phyloP scores from a whole-genome alignment of 2,888 invertebrate genomes.

The Nephrotoma flavescens region DNA sequence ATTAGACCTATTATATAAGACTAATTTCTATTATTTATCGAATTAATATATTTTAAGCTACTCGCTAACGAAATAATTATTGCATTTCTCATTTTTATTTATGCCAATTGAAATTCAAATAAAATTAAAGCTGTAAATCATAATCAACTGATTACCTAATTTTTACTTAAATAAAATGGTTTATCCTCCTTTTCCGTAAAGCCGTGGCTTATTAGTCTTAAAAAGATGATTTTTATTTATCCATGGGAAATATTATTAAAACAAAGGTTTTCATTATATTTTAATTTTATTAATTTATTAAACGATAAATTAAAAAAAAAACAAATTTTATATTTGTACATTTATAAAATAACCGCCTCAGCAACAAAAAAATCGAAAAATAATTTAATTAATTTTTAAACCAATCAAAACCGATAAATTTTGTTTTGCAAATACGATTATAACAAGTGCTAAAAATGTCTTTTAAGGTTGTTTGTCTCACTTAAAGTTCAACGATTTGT shows the following conservation, averaged over 20 bases:
- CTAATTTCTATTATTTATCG: neutral
- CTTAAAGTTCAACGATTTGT: too few relatives aligned
- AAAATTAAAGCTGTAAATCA: neutral
- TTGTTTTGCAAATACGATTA: neutral
- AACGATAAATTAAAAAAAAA: neutral
- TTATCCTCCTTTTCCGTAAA: too few relatives aligned
- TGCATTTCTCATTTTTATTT: neutral
- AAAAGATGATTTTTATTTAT: too few relatives aligned
- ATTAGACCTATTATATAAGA: neutral
- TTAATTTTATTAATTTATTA: neutral
- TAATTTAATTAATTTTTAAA: neutral
- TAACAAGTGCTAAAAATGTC: neutral
- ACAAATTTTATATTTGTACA: too few relatives aligned
- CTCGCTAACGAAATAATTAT: neutral
- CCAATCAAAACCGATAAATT: neutral
- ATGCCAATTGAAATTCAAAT: neutral
- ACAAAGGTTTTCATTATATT: too few relatives aligned
- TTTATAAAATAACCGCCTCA: too few relatives aligned
- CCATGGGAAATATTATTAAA: too few relatives aligned
- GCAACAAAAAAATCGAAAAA: neutral
- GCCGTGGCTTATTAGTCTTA: too few relatives aligned
- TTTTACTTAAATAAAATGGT: too few relatives aligned
- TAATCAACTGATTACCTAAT: too few relatives aligned
- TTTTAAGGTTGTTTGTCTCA: too few relatives aligned
- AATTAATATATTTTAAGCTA: neutral